Conservation (phyloP, 2,888 invertebrate species). For the Psylliodes chrysocephalus region DNA sequence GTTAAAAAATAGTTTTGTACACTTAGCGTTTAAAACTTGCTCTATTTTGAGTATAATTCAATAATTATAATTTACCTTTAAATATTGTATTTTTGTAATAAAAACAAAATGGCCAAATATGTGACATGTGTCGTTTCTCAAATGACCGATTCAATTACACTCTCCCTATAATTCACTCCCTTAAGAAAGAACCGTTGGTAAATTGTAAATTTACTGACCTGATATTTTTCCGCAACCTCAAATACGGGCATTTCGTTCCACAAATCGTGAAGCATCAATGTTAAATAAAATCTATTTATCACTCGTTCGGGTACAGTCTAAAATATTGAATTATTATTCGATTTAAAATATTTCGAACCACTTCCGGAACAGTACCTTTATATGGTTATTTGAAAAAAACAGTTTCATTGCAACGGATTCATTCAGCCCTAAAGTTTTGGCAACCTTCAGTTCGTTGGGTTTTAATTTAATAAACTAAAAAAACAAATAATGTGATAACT, state of each 20-base stretch:
- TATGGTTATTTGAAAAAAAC: slow-evolving; percentile 74
- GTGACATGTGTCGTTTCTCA: no score
- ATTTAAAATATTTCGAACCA: no score
- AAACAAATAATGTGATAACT: slow-evolving; percentile 19
- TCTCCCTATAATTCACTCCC: no score
- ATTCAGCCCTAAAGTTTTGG: slow-evolving; percentile 79
- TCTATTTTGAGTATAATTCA: no score
- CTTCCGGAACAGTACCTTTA: slow-evolving; percentile 67
- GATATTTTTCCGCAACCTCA: slow-evolving; percentile 76
- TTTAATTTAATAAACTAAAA: slow-evolving; percentile 73
- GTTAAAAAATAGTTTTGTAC: no score
- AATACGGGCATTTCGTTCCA: slow-evolving; percentile 76
- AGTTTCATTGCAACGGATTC: slow-evolving; percentile 78
- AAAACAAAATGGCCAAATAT: no score
- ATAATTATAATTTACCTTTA: no score
- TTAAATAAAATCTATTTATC: slow-evolving; percentile 85
- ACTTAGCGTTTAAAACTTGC: no score
- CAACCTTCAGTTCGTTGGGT: slow-evolving; percentile 74
- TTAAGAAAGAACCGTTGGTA: no score
- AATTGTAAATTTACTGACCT: slow-evolving; percentile 58
- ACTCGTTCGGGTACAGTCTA: slow-evolving; percentile 71
- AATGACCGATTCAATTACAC: no score
- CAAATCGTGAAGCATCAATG: slow-evolving; percentile 84
- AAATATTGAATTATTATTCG: slow-evolving; percentile 45
- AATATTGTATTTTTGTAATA: no score